A percentile compares a stretch with the other conserved stretches of the same genome.
Conservation (phyloP, 2,888 invertebrate species). For the Erynnis tages region DNA sequence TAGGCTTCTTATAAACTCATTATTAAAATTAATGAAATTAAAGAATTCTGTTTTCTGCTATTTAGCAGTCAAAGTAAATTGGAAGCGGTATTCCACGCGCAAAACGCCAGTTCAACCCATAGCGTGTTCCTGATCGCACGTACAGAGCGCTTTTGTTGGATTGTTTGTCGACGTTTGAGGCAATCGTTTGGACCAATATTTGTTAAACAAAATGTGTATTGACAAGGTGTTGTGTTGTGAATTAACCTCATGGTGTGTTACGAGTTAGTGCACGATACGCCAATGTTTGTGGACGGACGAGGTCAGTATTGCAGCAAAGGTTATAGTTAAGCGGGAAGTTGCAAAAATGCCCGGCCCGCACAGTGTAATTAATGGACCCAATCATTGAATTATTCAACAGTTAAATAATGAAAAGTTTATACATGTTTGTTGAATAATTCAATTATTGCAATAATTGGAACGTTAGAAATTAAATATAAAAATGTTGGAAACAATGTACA, state of each 20-base stretch:
- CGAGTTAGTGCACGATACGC: conserved; percentile 59
- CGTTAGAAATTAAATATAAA: not conserved
- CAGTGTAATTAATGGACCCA: conserved; percentile 20
- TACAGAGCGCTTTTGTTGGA: conserved; percentile 54
- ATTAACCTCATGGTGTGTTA: conserved; percentile 54
- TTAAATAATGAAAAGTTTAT: not conserved
- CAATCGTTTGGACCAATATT: conserved; percentile 48
- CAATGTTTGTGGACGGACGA: conserved; percentile 76
- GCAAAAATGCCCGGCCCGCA: conserved; percentile 21
- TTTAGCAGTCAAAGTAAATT: conserved; percentile 49
- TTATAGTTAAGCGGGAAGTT: conserved; percentile 26
- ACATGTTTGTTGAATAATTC: not conserved
- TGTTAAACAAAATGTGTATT: conserved; percentile 57
- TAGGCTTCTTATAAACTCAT: too few relatives aligned
- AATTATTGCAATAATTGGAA: not conserved
- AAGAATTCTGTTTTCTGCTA: conserved; percentile 42
- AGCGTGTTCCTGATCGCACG: conserved; percentile 55
- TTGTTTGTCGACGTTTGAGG: conserved; percentile 49
- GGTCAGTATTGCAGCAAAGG: conserved; percentile 51
- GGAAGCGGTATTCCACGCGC: conserved; percentile 13
- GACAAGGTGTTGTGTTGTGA: conserved; percentile 64
- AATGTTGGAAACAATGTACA: not conserved
- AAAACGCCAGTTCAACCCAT: conserved; percentile 58
- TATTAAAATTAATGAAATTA: not conserved
- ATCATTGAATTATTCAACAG: conserved; percentile 12